Evolutionary conservation across 1,140 invertebrate species (phyloP).

Genomic region (Cataglyphis hispanica): DNA sequence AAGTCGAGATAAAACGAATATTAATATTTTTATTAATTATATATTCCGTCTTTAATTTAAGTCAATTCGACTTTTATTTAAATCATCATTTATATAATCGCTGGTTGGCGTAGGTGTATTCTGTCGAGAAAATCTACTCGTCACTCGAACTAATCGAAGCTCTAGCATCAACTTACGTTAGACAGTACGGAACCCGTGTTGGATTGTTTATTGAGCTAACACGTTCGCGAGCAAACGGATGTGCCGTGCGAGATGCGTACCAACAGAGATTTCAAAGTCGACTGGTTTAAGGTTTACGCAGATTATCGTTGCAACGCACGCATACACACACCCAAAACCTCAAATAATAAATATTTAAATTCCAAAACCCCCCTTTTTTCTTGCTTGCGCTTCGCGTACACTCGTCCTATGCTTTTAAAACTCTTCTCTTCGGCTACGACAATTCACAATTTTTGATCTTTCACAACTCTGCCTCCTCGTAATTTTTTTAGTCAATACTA

Average conservation of each 20-base stretch:
- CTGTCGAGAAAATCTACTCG: not conserved
- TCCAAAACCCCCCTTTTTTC: slow-evolving; percentile 8
- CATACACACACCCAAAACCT: slow-evolving; percentile 34
- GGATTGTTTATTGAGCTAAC: slow-evolving; percentile 67
- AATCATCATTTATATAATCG: not conserved
- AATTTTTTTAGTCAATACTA: not conserved
- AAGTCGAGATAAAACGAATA: not conserved
- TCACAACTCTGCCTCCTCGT: not conserved
- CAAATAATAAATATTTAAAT: slow-evolving; percentile 76
- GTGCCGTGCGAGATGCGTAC: not conserved
- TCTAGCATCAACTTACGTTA: slow-evolving; percentile 75
- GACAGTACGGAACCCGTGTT: slow-evolving; percentile 82
- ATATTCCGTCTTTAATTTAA: not conserved
- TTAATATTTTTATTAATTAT: too few species aligned
- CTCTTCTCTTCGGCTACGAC: not conserved
- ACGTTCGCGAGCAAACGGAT: not conserved
- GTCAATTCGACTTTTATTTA: not conserved
- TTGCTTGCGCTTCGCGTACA: not conserved
- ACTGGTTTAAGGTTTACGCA: slow-evolving; percentile 5
- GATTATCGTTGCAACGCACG: slow-evolving; percentile 61
- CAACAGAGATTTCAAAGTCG: not conserved
- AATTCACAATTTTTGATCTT: slow-evolving; percentile 56
- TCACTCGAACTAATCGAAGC: not conserved
- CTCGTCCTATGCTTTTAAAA: slow-evolving; percentile 2
- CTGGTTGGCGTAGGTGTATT: not conserved